A percentile compares a stretch with the other conserved stretches of the same genome.
phyloP scores from a whole-genome alignment of 2,113 vertebrate genomes.

The Mus pahari region DNA sequence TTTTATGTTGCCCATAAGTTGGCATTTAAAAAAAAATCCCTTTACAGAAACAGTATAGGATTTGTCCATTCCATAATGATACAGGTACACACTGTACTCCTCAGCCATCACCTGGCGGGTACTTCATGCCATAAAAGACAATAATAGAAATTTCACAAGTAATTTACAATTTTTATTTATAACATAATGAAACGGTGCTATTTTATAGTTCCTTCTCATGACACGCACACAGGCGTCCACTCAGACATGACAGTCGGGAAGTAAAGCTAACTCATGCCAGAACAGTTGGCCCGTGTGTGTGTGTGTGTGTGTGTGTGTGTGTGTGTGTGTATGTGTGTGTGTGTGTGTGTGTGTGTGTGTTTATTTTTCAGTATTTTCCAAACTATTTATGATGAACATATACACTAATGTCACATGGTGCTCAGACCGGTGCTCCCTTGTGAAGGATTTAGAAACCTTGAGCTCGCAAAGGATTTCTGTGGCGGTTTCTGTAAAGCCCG shows the following conservation, averaged over 20 bases:
- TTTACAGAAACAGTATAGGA: neutral
- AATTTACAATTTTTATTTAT: neutral
- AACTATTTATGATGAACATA: neutral
- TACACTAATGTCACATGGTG: neutral
- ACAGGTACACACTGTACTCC: neutral
- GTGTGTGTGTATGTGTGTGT: neutral
- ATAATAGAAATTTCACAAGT: slow-evolving; percentile 15
- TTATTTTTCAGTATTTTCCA: slow-evolving; percentile 39
- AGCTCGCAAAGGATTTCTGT: neutral
- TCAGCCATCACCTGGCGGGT: neutral
- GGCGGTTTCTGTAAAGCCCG: no score
- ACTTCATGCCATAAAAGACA: slow-evolving; percentile 7
- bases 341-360: neutral
- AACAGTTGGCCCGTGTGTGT: neutral
- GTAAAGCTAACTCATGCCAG: neutral
- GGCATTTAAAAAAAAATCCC: neutral
- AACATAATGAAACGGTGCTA: neutral
- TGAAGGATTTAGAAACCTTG: neutral
- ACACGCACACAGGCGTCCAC: neutral
- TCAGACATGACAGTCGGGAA: neutral
- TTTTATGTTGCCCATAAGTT: slow-evolving; percentile 15
- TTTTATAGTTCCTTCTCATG: neutral
- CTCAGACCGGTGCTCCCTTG: neutral
- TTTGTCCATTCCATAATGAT: neutral
- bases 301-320: neutral